Evolutionary conservation across 2,797 vertebrate species (phyloP).

Genomic region (Myiothlypis chrysogaster): DNA sequence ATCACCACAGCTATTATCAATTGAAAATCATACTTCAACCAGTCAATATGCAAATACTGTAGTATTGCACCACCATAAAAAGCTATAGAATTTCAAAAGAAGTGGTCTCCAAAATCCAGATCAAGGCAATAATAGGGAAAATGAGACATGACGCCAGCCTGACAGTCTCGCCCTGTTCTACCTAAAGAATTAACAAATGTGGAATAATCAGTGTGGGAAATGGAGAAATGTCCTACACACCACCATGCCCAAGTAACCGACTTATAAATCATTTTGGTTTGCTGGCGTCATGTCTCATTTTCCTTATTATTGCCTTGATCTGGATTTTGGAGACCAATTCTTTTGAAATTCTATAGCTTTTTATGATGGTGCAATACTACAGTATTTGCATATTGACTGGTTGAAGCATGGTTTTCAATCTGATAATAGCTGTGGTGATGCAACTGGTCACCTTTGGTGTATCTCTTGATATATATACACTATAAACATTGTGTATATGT

Average conservation of each 20-base stretch:
- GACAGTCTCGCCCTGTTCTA: background rate
- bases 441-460: background rate
- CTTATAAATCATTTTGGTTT: background rate
- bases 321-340: no score
- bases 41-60: background rate
- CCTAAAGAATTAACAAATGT: background rate
- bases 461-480: background rate
- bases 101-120: background rate
- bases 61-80: background rate
- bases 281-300: no score
- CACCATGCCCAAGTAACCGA: background rate
- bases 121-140: background rate
- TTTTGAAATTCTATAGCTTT: no score
- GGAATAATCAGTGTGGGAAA: background rate
- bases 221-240: background rate
- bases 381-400: no score
- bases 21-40: background rate
- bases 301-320: no score
- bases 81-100: conserved; percentile 9
- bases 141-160: background rate
- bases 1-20: background rate
- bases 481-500: background rate
- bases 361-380: no score
- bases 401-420: no score
- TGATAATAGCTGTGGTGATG: no score